A percentile compares a stretch with the other conserved stretches of the same genome.
phyloP scores from a whole-genome alignment of 2,888 invertebrate species.

The Amiota mariae region DNA sequence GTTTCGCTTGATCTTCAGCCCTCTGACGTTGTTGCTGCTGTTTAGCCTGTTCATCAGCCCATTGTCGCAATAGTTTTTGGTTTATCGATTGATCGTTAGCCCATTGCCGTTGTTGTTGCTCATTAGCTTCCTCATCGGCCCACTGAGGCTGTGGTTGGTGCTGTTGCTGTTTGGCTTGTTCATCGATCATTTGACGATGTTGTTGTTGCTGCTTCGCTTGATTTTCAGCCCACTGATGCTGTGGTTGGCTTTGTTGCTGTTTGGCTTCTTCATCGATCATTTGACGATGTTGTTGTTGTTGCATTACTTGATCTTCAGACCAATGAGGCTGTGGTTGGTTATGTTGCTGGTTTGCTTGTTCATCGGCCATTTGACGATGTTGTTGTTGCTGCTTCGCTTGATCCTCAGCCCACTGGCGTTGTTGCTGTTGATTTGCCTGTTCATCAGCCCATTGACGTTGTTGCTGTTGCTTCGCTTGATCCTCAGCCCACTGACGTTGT shows the following conservation, averaged over 20 bases:
- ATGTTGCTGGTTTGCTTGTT: constrained; percentile 30
- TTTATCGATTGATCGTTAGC: constrained; percentile 17
- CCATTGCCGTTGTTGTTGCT: constrained; percentile 32
- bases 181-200: constrained; percentile 36
- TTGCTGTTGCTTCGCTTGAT: constrained; percentile 17
- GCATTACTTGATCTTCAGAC: not conserved
- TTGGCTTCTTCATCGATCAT: constrained; percentile 28
- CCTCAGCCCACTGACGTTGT: constrained; percentile 35
- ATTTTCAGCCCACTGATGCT: constrained; percentile 29
- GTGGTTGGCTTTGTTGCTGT: constrained; percentile 17
- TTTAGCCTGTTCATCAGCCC: not conserved
- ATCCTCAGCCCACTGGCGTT: constrained; percentile 13
- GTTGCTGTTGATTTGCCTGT: constrained; percentile 26
- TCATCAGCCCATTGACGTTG: constrained; percentile 34
- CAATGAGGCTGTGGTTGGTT: constrained; percentile 24
- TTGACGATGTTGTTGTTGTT: constrained; percentile 36
- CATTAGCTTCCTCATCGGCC: too few relatives aligned
- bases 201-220: not conserved
- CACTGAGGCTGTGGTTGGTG: not conserved
- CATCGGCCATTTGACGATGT: constrained; percentile 41
- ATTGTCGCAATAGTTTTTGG: not conserved
- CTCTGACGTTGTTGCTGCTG: constrained; percentile 33
- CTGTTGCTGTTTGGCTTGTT: constrained; percentile 6
- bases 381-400: constrained; percentile 6
- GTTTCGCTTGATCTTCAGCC: constrained; percentile 6